phyloP scores from a whole-genome alignment of 2,888 invertebrate genomes.

The Tholera decimalis region DNA sequence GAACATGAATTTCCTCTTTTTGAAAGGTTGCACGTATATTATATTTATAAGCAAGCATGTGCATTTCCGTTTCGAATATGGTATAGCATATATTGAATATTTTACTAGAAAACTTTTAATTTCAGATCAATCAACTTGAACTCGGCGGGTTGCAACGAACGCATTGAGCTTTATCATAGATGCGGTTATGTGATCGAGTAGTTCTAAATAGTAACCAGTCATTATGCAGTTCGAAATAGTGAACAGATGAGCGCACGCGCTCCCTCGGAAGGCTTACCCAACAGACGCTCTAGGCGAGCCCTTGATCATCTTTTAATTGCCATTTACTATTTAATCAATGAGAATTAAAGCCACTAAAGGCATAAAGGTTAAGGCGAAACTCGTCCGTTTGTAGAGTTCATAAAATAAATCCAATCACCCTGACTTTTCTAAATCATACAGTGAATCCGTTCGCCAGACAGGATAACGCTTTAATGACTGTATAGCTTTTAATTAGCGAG shows the following conservation, averaged over 20 bases:
- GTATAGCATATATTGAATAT: constrained; percentile 9
- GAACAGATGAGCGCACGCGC: constrained; percentile 68
- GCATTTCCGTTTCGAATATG: constrained; percentile 17
- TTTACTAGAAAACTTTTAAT: constrained; percentile 15
- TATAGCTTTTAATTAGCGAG: constrained; percentile 47
- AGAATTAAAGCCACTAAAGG: constrained; percentile 48
- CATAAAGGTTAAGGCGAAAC: constrained; percentile 51
- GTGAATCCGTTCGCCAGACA: constrained; percentile 32
- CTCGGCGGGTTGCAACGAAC: constrained; percentile 7
- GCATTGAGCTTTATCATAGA: constrained; percentile 50
- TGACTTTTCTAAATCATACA: constrained; percentile 58
- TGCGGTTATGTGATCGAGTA: constrained; percentile 66
- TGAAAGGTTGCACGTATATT: constrained; percentile 64
- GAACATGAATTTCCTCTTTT: constrained; percentile 67
- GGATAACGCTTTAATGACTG: constrained; percentile 37
- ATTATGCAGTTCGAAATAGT: constrained; percentile 70
- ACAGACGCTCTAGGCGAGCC: constrained; percentile 77
- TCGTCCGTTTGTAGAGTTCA: constrained; percentile 9
- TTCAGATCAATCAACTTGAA: constrained; percentile 5
- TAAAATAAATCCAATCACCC: constrained; percentile 54
- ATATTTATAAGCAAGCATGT: constrained; percentile 38
- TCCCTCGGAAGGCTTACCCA: constrained; percentile 74
- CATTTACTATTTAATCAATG: constrained; percentile 56
- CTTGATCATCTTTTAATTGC: constrained; percentile 70
- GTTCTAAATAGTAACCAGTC: constrained; percentile 67